These are phyloP conservation scores for Pagetopsis macropterus DNA, from an alignment of 2,797 vertebrate genomes.

Conservation along the genomic window DNA sequence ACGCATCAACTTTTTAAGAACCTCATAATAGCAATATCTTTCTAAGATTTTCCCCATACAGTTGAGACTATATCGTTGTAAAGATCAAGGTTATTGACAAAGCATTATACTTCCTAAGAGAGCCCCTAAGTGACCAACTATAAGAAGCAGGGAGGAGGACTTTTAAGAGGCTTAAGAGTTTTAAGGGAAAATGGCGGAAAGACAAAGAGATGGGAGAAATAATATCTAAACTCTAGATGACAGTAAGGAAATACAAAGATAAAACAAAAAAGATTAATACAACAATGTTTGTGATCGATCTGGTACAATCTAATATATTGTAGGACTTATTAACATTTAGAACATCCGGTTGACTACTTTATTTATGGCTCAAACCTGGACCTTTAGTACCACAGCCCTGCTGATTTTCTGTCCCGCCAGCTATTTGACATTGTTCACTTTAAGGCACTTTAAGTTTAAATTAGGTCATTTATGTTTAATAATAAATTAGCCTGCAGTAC, in stretches of 20 bases:
- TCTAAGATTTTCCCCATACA: neutral
- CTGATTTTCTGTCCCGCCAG: slow-evolving; percentile 8
- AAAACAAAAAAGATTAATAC: neutral
- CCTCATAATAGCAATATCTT: too few species aligned
- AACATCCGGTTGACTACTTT: neutral
- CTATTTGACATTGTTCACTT: neutral
- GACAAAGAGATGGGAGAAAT: neutral
- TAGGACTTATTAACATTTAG: neutral
- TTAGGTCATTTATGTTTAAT: neutral
- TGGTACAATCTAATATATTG: neutral
- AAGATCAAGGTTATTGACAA: neutral
- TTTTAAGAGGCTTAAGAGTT: neutral
- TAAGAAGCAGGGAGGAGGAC: neutral
- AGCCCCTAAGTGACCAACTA: neutral
- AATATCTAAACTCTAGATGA: neutral
- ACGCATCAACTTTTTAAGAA: too few species aligned
- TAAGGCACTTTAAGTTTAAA: neutral
- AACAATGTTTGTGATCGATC: neutral
- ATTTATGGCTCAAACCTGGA: neutral
- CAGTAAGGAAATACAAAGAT: neutral
- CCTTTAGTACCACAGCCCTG: neutral
- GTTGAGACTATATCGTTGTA: neutral
- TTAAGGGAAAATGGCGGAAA: neutral
- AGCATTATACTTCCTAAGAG: neutral
- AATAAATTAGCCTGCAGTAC: slow-evolving; percentile 3